Evolutionary conservation across 1,140 invertebrate genomes (phyloP).

Genomic region (Apis laboriosa): DNA sequence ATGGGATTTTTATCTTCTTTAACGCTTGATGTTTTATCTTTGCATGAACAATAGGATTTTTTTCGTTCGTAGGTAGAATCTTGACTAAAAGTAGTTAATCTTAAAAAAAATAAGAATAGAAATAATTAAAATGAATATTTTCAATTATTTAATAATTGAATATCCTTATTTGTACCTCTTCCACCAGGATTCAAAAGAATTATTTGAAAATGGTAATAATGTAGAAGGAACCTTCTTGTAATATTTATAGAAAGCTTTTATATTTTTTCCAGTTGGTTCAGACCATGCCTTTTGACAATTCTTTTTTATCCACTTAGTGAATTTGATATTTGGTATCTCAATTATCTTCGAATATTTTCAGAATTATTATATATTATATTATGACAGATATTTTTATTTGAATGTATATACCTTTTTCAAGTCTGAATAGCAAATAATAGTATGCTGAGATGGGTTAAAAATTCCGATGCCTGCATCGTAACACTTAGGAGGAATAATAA

Average conservation of each 20-base stretch:
- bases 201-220: constrained; percentile 43
- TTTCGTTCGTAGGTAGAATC: background rate
- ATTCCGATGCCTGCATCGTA: constrained; percentile 81
- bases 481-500: constrained; percentile 74
- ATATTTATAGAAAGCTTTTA: constrained; percentile 75
- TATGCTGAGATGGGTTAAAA: constrained; percentile 78
- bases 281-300: constrained; percentile 81
- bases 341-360: constrained; percentile 39
- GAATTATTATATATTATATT: no score
- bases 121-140: background rate
- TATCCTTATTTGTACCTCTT: constrained; percentile 49
- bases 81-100: constrained; percentile 11
- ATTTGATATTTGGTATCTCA: constrained; percentile 70
- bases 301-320: constrained; percentile 81
- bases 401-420: constrained; percentile 55
- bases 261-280: constrained; percentile 75
- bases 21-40: no score
- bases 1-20: background rate
- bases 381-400: background rate
- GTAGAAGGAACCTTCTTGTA: background rate
- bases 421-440: constrained; percentile 72
- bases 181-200: constrained; percentile 64
- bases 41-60: background rate
- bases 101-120: background rate
- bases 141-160: background rate